These are phyloP conservation scores for Archocentrus centrarchus DNA, from an alignment of 2,113 vertebrate species.

Conservation along the genomic window DNA sequence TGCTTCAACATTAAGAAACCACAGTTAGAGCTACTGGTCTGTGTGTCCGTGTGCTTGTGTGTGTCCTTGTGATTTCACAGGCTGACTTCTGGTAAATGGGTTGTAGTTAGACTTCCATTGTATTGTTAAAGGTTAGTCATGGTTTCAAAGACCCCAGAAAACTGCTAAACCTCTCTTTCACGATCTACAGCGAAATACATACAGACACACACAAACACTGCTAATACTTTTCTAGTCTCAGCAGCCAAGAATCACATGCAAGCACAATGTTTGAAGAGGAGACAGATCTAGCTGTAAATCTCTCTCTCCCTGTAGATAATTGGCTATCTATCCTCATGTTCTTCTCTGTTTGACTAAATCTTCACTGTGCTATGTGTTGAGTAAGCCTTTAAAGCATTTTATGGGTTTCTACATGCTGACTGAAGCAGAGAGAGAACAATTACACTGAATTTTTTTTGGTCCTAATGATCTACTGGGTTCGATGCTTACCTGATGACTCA, in stretches of 20 bases:
- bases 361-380: slow-evolving; percentile 47
- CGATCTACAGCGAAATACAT: slow-evolving; percentile 17
- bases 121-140: slow-evolving; percentile 37
- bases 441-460: slow-evolving; percentile 14
- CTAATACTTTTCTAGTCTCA: slow-evolving; percentile 16
- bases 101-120: slow-evolving; percentile 13
- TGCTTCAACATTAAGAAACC: slow-evolving; percentile 4
- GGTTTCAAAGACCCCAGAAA: slow-evolving; percentile 30
- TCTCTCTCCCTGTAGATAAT: slow-evolving; percentile 54
- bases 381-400: slow-evolving; percentile 57
- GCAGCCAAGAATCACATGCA: slow-evolving; percentile 41
- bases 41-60: not conserved
- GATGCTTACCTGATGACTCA: slow-evolving; percentile 55
- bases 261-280: slow-evolving; percentile 46
- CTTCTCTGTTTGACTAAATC: slow-evolving; percentile 19
- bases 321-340: slow-evolving; percentile 66
- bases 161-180: slow-evolving; percentile 33
- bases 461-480: slow-evolving; percentile 15
- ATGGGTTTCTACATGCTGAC: slow-evolving; percentile 71
- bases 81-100: slow-evolving; percentile 35
- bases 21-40: not conserved
- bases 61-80: not conserved
- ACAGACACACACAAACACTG: slow-evolving; percentile 18
- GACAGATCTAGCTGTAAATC: slow-evolving; percentile 39
- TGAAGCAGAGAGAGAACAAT: slow-evolving; percentile 44